phyloP scores from a whole-genome alignment of 2,113 vertebrate species.

The Myotis brandtii region DNA sequence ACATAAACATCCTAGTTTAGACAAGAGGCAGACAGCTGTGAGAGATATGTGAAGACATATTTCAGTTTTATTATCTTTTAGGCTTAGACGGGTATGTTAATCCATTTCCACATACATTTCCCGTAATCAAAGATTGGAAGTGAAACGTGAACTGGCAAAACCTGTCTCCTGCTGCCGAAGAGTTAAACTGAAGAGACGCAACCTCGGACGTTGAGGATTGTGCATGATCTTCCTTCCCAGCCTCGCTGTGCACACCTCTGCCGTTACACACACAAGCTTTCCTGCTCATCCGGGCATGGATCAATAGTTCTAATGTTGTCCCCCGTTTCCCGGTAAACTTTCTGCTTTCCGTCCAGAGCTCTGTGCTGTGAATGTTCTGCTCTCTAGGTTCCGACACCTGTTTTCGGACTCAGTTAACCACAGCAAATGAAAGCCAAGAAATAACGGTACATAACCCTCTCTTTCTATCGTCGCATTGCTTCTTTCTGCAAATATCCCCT shows the following conservation, averaged over 20 bases:
- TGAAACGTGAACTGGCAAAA: conserved; percentile 79
- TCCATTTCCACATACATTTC: conserved; percentile 84
- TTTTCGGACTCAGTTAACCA: conserved; percentile 75
- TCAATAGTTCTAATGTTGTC: conserved; percentile 10
- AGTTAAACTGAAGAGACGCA: conserved; percentile 80
- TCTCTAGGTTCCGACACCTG: conserved; percentile 68
- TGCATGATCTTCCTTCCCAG: conserved; percentile 53
- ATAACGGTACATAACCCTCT: conserved; percentile 41
- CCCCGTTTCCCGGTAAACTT: conserved; percentile 71
- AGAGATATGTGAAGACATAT: conserved; percentile 86
- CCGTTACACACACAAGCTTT: neutral
- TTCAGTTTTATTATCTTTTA: conserved; percentile 90
- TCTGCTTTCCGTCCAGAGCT: conserved; percentile 44
- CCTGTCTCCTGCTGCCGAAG: conserved; percentile 64
- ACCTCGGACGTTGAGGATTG: conserved; percentile 64
- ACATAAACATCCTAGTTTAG: conserved; percentile 15
- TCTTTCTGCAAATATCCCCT: conserved; percentile 69
- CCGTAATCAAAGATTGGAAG: conserved; percentile 79
- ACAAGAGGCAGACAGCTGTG: conserved; percentile 76
- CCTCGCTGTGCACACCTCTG: neutral
- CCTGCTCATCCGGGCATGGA: neutral
- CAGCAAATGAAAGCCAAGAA: conserved; percentile 65
- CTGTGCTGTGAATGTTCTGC: conserved; percentile 52
- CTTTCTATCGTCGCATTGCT: conserved; percentile 50
- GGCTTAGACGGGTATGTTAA: conserved; percentile 88